A percentile compares a stretch with the other conserved stretches of the same genome.
Evolutionary conservation across 1,140 invertebrate species (phyloP).

Genomic region (Aphidius ervi): DNA sequence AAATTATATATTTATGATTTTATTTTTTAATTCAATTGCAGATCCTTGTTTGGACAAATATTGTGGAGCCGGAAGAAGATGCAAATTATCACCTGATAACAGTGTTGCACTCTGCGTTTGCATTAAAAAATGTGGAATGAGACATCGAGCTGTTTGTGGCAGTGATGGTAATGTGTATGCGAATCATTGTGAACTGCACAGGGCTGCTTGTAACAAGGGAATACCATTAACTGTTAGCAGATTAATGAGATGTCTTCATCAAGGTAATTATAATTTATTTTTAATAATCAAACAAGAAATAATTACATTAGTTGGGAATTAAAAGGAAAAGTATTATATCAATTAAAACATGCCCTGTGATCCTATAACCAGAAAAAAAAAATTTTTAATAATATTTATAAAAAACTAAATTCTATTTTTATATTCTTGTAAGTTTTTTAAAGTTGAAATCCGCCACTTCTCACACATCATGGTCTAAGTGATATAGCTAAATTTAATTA

Average conservation of each 20-base stretch:
- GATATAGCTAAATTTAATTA: no score
- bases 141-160: conserved; percentile 66
- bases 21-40: conserved; percentile 34
- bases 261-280: conserved; percentile 35
- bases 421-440: no score
- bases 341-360: no score
- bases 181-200: conserved; percentile 74
- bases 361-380: no score
- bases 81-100: conserved; percentile 52
- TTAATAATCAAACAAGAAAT: no score
- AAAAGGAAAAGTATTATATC: no score
- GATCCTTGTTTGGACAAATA: conserved; percentile 64
- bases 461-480: no score
- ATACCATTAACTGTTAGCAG: conserved; percentile 58
- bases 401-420: no score
- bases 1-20: no score
- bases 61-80: conserved; percentile 67
- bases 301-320: no score
- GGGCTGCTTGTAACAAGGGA: conserved; percentile 62
- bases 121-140: conserved; percentile 54
- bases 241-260: conserved; percentile 51
- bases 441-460: no score
- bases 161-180: conserved; percentile 69
- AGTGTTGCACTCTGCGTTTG: conserved; percentile 62
- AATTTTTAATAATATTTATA: no score